phyloP scores from a whole-genome alignment of 1,140 invertebrate species.

The Lordiphosa mommai region DNA sequence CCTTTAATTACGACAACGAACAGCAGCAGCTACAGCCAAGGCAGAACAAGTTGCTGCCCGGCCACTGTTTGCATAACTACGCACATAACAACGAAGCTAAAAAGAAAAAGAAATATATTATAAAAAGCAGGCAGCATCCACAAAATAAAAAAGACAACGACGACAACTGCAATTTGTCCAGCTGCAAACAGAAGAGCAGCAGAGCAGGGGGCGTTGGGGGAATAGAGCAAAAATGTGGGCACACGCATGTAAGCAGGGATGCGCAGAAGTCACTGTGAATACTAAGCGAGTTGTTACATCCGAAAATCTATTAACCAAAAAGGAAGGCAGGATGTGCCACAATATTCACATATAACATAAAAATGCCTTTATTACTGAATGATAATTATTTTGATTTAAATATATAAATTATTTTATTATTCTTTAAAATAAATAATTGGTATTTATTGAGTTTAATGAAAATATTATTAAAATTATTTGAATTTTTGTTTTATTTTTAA shows the following conservation, averaged over 20 bases:
- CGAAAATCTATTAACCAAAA: too few species aligned
- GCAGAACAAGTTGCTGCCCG: slow-evolving; percentile 56
- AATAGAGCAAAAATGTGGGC: slow-evolving; percentile 7
- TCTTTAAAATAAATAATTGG: too few species aligned
- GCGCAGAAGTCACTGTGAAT: slow-evolving; percentile 24
- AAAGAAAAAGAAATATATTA: slow-evolving; percentile 24
- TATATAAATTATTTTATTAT: too few species aligned
- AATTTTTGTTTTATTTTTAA: too few species aligned
- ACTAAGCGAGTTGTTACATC: neutral
- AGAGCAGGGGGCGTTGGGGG: slow-evolving; percentile 3
- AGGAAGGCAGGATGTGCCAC: too few species aligned
- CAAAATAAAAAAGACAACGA: slow-evolving; percentile 33
- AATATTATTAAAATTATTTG: too few species aligned
- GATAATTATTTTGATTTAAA: too few species aligned
- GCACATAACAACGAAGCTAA: slow-evolving; percentile 52
- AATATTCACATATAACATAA: too few species aligned
- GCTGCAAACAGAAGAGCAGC: slow-evolving; percentile 38
- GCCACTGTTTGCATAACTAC: slow-evolving; percentile 74
- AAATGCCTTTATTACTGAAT: too few species aligned
- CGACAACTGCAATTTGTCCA: slow-evolving; percentile 76
- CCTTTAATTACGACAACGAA: slow-evolving; percentile 73
- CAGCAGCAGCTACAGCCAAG: slow-evolving; percentile 31
- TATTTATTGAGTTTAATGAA: too few species aligned
- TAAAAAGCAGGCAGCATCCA: slow-evolving; percentile 42
- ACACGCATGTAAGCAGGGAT: slow-evolving; percentile 43